These are phyloP conservation scores for Poliocrania exsul DNA, from an alignment of 2,797 vertebrate genomes.

Conservation along the genomic window DNA sequence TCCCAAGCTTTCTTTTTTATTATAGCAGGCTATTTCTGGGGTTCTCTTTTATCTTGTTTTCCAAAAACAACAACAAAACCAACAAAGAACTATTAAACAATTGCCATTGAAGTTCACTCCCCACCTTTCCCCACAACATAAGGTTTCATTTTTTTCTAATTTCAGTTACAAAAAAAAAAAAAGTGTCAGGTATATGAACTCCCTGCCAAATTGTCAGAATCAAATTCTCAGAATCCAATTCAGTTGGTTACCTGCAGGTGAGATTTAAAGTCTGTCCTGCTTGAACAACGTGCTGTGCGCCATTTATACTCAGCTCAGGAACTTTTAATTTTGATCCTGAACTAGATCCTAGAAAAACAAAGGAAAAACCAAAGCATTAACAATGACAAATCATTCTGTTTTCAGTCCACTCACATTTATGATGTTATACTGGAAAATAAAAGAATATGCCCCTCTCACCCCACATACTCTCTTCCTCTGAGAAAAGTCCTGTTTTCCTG, in stretches of 20 bases:
- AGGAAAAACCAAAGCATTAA: slow-evolving; percentile 15
- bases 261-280: slow-evolving; percentile 87
- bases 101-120: slow-evolving; percentile 64
- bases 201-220: not conserved
- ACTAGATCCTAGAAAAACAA: slow-evolving; percentile 81
- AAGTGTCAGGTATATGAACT: slow-evolving; percentile 16
- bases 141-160: not conserved
- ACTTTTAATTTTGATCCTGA: slow-evolving; percentile 83
- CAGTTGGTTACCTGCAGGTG: slow-evolving; percentile 88
- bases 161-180: not conserved
- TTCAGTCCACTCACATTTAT: not conserved
- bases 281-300: slow-evolving; percentile 82
- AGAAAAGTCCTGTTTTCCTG: not conserved
- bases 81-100: slow-evolving; percentile 57
- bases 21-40: slow-evolving; percentile 47
- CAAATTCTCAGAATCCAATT: not conserved
- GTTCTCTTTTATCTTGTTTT: slow-evolving; percentile 57
- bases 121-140: slow-evolving; percentile 43
- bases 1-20: slow-evolving; percentile 58
- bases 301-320: slow-evolving; percentile 86
- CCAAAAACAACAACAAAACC: slow-evolving; percentile 63
- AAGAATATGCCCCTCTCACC: not conserved
- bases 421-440: not conserved
- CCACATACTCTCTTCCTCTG: not conserved
- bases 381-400: slow-evolving; percentile 11